Evolutionary conservation across 2,797 vertebrate species (phyloP).

Genomic region (Amblyraja radiata): DNA sequence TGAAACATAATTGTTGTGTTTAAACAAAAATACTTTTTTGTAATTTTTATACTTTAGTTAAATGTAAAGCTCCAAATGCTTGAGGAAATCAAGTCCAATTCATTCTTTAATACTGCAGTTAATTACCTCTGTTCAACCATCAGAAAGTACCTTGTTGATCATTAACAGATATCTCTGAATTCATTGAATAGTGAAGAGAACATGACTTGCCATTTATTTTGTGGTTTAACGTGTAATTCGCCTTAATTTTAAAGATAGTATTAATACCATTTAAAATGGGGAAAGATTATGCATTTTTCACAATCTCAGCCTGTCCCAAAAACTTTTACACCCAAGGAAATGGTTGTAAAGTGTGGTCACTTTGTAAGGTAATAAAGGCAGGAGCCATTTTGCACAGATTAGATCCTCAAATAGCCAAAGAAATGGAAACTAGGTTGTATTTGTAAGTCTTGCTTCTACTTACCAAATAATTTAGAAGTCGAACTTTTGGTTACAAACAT

Average conservation of each 20-base stretch:
- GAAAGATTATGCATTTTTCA: neutral
- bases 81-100: neutral
- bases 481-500: neutral
- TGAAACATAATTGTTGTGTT: neutral
- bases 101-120: neutral
- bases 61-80: neutral
- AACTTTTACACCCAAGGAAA: no score
- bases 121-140: neutral
- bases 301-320: neutral
- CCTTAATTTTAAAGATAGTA: neutral
- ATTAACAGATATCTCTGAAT: neutral
- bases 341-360: neutral
- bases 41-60: neutral
- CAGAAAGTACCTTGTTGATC: neutral
- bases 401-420: neutral
- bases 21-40: neutral
- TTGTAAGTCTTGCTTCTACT: neutral
- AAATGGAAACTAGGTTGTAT: neutral
- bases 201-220: neutral
- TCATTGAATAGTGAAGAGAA: neutral
- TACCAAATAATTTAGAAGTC: neutral
- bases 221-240: neutral
- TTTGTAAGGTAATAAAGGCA: neutral
- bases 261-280: neutral
- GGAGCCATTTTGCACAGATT: neutral